phyloP scores from a whole-genome alignment of 1,140 invertebrate species.

The Heliothis subflexa region DNA sequence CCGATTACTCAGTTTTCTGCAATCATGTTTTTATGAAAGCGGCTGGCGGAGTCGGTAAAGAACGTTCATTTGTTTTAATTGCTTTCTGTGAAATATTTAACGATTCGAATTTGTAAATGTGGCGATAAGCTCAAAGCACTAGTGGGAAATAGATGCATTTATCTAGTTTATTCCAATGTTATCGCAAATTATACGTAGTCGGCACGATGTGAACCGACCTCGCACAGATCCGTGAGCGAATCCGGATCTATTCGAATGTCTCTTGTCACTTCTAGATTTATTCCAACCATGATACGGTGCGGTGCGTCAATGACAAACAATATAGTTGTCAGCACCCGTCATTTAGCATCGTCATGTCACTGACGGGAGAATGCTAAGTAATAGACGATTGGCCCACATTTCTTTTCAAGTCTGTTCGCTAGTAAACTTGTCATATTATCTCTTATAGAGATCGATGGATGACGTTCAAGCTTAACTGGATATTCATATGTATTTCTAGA shows the following conservation, averaged over 20 bases:
- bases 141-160: constrained; percentile 19
- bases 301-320: constrained; percentile 27
- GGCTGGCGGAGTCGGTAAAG: background rate
- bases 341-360: background rate
- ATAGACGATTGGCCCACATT: background rate
- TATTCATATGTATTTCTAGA: background rate
- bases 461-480: background rate
- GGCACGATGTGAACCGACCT: constrained; percentile 61
- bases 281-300: constrained; percentile 22
- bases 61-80: constrained; percentile 35
- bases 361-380: constrained; percentile 2
- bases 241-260: constrained; percentile 57
- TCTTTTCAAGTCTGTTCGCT: background rate
- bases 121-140: constrained; percentile 33
- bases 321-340: constrained; percentile 18
- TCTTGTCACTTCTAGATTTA: constrained; percentile 45
- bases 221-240: constrained; percentile 69
- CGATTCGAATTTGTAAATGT: constrained; percentile 28
- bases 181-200: constrained; percentile 45
- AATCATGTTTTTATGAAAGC: constrained; percentile 29
- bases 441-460: background rate
- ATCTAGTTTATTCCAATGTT: constrained; percentile 48
- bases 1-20: constrained; percentile 11
- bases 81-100: constrained; percentile 29
- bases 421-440: background rate